Evolutionary conservation across 2,888 invertebrate genomes (phyloP).

Genomic region (Dolomedes plantarius): DNA sequence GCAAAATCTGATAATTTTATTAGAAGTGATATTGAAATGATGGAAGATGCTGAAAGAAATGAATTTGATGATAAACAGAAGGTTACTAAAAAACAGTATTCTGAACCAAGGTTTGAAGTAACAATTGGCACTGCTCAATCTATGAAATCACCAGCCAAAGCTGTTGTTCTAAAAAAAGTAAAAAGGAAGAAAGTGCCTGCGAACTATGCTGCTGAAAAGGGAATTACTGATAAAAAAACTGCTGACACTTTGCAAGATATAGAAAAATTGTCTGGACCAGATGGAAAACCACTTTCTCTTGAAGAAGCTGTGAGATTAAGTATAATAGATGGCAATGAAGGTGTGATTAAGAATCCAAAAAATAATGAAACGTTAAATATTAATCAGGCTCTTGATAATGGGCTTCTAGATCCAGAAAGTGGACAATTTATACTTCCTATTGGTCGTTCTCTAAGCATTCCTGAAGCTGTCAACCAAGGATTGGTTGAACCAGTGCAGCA

Average conservation of each 20-base stretch:
- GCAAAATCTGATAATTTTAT: too few species aligned
- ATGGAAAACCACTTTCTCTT: constrained; percentile 82
- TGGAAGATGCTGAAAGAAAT: neutral
- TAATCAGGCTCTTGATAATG: constrained; percentile 88
- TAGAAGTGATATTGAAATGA: neutral
- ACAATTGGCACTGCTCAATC: constrained; percentile 82
- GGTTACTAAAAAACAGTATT: constrained; percentile 36
- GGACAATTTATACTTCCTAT: constrained; percentile 87
- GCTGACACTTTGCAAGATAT: constrained; percentile 83
- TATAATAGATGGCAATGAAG: constrained; percentile 84
- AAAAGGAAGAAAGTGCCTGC: constrained; percentile 85
- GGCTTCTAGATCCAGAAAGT: constrained; percentile 85
- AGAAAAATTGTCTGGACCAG: constrained; percentile 75
- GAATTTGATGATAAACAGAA: constrained; percentile 26
- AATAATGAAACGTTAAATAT: constrained; percentile 88
- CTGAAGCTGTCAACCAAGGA: constrained; percentile 90
- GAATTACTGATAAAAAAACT: constrained; percentile 86
- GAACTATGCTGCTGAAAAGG: constrained; percentile 86
- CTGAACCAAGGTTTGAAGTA: constrained; percentile 83
- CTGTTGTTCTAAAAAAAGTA: constrained; percentile 85
- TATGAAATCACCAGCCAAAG: constrained; percentile 80
- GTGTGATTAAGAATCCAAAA: constrained; percentile 88
- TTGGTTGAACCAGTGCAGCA: constrained; percentile 85
- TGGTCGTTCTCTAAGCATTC: constrained; percentile 87
- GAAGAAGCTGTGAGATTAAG: constrained; percentile 85